Conservation (phyloP, 2,113 vertebrate species). For the Oncorhynchus kisutch region DNA sequence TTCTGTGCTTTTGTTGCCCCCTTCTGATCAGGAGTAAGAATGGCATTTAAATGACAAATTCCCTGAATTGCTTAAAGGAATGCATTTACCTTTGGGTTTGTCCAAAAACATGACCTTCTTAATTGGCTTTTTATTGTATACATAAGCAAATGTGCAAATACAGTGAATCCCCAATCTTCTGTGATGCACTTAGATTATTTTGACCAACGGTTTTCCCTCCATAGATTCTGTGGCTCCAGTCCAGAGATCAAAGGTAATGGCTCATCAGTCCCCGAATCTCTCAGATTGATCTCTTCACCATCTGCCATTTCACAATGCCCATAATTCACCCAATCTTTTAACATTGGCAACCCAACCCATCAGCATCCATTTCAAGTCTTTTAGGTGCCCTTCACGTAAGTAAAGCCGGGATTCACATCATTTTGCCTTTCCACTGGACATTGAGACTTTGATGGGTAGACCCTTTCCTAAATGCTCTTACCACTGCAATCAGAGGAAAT, state of each 20-base stretch:
- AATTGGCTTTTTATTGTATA: not conserved
- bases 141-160: not conserved
- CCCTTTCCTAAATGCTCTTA: slow-evolving; percentile 35
- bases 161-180: not conserved
- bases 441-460: slow-evolving; percentile 10
- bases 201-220: not conserved
- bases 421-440: slow-evolving; percentile 14
- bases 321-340: slow-evolving; percentile 18
- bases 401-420: slow-evolving; percentile 39
- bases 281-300: not conserved
- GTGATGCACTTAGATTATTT: not conserved
- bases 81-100: not conserved
- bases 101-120: not conserved
- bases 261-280: not conserved
- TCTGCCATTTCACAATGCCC: not conserved
- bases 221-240: not conserved
- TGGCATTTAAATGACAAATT: not conserved
- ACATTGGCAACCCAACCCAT: slow-evolving; percentile 33
- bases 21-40: slow-evolving; percentile 34
- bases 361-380: slow-evolving; percentile 36
- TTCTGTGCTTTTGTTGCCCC: slow-evolving; percentile 35
- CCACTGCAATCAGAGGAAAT: slow-evolving; percentile 41
- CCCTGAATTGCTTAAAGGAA: not conserved
- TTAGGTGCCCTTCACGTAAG: slow-evolving; percentile 3
- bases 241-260: slow-evolving; percentile 45